Evolutionary conservation across 2,888 invertebrate species (phyloP).

Genomic region (Amaurobius ferox): DNA sequence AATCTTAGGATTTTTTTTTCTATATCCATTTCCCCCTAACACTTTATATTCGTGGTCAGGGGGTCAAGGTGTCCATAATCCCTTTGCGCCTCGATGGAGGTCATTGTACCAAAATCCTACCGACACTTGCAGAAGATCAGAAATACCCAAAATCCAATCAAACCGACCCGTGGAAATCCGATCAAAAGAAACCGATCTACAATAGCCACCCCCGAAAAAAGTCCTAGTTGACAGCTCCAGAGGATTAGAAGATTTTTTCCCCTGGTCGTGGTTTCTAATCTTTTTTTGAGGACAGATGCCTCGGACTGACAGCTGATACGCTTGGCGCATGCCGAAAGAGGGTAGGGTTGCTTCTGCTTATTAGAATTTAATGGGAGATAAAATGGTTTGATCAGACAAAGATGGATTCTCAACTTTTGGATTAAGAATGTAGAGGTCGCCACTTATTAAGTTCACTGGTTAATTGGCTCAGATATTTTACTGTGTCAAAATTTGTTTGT

Average conservation of each 20-base stretch:
- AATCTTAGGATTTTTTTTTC: no score
- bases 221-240: background rate
- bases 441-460: no score
- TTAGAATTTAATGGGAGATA: background rate
- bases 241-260: background rate
- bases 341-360: background rate
- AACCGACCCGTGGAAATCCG: background rate
- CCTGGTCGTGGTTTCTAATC: background rate
- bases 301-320: constrained; percentile 2
- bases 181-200: constrained; percentile 7
- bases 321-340: background rate
- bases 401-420: no score
- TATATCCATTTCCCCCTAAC: background rate
- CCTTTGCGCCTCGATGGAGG: background rate
- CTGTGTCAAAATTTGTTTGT: no score
- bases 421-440: no score
- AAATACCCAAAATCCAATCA: constrained; percentile 11
- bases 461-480: no score
- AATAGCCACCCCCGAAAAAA: constrained; percentile 3
- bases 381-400: no score
- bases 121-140: background rate
- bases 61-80: background rate
- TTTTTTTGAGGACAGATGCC: background rate
- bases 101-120: background rate
- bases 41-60: background rate